Conservation (phyloP, 2,888 invertebrate genomes). For the Agriopis leucophaearia region DNA sequence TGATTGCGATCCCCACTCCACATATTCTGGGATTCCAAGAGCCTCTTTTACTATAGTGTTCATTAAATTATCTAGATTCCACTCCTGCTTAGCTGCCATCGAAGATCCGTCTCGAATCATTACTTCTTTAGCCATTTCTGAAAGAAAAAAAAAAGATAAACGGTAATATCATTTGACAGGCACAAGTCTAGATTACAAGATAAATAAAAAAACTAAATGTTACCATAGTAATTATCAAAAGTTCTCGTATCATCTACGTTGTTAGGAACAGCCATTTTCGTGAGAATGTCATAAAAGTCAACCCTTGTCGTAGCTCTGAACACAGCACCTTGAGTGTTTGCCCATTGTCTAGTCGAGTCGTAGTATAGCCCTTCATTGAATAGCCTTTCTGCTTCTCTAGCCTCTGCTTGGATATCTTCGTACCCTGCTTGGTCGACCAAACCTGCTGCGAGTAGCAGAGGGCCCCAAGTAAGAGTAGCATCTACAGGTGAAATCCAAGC, state of each 20-base stretch:
- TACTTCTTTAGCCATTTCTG: constrained; percentile 70
- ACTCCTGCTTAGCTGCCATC: constrained; percentile 49
- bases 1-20: constrained; percentile 89
- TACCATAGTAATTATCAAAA: constrained; percentile 44
- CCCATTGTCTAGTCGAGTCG: constrained; percentile 89
- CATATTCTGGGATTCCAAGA: constrained; percentile 87
- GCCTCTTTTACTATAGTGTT: constrained; percentile 89
- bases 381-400: constrained; percentile 84
- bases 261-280: constrained; percentile 66
- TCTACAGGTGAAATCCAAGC: constrained; percentile 96
- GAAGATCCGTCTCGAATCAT: constrained; percentile 66
- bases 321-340: constrained; percentile 88
- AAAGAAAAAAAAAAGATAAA: neutral
- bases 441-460: constrained; percentile 90
- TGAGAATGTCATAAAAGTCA: constrained; percentile 94
- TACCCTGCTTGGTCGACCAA: constrained; percentile 90
- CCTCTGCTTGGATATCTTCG: constrained; percentile 85
- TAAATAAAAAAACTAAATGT: neutral
- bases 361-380: constrained; percentile 86
- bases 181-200: neutral
- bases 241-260: constrained; percentile 53
- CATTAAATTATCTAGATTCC: constrained; percentile 87
- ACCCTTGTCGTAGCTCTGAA: constrained; percentile 87
- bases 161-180: neutral
- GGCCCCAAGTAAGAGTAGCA: constrained; percentile 94